Evolutionary conservation across 1,140 invertebrate species (phyloP).

Genomic region (Drosophila auraria): DNA sequence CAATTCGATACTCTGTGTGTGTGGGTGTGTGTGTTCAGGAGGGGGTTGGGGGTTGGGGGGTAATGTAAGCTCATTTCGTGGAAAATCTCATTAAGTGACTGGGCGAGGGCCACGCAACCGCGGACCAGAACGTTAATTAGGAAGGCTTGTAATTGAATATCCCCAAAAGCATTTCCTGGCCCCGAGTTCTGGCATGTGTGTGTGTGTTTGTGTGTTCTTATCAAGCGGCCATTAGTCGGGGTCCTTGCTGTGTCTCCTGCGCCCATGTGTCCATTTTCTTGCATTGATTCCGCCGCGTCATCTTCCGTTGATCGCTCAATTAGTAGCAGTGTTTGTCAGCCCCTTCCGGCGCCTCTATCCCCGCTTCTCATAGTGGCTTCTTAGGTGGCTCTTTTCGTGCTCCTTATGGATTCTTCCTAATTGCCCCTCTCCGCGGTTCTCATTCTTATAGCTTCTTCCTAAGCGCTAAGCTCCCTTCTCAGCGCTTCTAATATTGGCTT

Average conservation of each 20-base stretch:
- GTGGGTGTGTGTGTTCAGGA: background rate
- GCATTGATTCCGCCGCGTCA: slow-evolving; percentile 35
- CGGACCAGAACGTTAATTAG: slow-evolving; percentile 54
- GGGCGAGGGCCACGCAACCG: slow-evolving; percentile 28
- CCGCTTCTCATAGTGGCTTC: background rate
- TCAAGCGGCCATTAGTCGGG: background rate
- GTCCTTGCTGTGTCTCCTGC: background rate
- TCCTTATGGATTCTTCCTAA: too few species aligned
- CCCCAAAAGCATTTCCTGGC: slow-evolving; percentile 30
- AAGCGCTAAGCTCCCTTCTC: background rate
- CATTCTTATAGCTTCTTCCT: too few species aligned
- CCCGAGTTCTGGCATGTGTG: background rate
- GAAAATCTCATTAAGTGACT: slow-evolving; percentile 56
- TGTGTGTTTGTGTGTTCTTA: background rate
- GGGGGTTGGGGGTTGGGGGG: background rate
- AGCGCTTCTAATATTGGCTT: background rate
- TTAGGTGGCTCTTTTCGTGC: slow-evolving; percentile 3
- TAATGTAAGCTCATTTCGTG: slow-evolving; percentile 48
- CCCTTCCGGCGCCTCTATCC: background rate
- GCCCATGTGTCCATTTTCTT: slow-evolving; percentile 18
- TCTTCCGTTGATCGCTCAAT: slow-evolving; percentile 41
- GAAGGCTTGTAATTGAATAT: slow-evolving; percentile 60
- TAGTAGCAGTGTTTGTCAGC: slow-evolving; percentile 8
- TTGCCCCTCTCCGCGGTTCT: background rate
- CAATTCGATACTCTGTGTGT: slow-evolving; percentile 20